These are phyloP conservation scores for Characodon lateralis DNA, from an alignment of 2,797 vertebrate species.

Conservation along the genomic window DNA sequence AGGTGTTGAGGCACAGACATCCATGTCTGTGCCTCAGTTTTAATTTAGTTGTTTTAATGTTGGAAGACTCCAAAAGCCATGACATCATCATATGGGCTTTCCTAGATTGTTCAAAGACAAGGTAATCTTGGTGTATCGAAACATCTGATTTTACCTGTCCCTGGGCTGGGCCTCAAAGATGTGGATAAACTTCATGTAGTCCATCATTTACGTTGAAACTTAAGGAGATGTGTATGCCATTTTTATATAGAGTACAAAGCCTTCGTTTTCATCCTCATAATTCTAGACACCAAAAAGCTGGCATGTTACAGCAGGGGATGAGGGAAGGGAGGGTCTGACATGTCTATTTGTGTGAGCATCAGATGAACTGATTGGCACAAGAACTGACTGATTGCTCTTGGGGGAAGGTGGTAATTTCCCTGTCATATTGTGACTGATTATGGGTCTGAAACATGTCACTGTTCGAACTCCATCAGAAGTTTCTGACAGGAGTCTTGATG, in stretches of 20 bases:
- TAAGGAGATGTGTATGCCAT: constrained; percentile 3
- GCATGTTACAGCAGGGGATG: constrained; percentile 6
- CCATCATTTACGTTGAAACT: not conserved
- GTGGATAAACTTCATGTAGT: not conserved
- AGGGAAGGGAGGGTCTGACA: constrained; percentile 2
- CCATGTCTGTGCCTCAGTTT: not conserved
- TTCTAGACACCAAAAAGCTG: constrained; percentile 25
- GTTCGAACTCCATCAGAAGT: constrained; percentile 72
- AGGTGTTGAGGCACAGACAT: not conserved
- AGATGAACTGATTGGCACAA: constrained; percentile 72
- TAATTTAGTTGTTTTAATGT: not conserved
- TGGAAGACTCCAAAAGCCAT: not conserved
- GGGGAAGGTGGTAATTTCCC: constrained; percentile 77
- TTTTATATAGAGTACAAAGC: not conserved
- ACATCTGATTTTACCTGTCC: not conserved
- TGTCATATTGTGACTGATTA: constrained; percentile 79
- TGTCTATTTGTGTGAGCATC: constrained; percentile 68
- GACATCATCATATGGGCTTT: not conserved
- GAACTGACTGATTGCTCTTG: constrained; percentile 75
- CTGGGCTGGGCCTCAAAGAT: not conserved
- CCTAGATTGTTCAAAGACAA: not conserved
- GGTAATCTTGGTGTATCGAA: too few relatives aligned
- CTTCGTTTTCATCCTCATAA: constrained; percentile 9
- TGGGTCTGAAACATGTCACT: constrained; percentile 75
- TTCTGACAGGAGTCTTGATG: constrained; percentile 70